These are phyloP conservation scores for Bambusicola thoracicus DNA, from an alignment of 2,113 vertebrate genomes.

Conservation along the genomic window DNA sequence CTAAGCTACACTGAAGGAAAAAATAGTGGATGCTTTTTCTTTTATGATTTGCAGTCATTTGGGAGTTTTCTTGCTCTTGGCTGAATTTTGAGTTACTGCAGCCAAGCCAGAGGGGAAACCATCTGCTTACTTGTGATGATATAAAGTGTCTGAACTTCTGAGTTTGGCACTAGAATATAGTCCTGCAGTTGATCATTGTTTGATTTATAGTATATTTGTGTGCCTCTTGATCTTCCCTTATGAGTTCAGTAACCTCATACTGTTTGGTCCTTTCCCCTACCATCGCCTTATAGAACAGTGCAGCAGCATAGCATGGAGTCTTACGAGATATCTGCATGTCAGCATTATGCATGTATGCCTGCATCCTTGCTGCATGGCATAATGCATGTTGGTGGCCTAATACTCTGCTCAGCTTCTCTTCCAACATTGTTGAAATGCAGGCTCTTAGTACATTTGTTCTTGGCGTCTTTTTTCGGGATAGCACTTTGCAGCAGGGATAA, in stretches of 20 bases:
- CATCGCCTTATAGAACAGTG: background rate
- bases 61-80: background rate
- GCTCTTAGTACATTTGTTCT: background rate
- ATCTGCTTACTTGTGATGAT: background rate
- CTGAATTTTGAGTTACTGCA: background rate
- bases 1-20: background rate
- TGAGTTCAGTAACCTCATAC: background rate
- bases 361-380: background rate
- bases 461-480: background rate
- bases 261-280: background rate
- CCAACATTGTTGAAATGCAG: background rate
- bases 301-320: background rate
- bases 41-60: background rate
- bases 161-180: background rate
- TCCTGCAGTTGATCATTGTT: background rate
- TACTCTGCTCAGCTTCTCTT: background rate
- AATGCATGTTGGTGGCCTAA: background rate
- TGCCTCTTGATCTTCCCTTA: background rate
- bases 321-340: fast-evolving
- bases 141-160: background rate
- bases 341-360: background rate
- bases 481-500: background rate
- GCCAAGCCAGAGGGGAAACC: background rate
- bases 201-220: background rate
- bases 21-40: background rate